Evolutionary conservation across 1,140 invertebrate species (phyloP).

Genomic region (Bombus turneri): DNA sequence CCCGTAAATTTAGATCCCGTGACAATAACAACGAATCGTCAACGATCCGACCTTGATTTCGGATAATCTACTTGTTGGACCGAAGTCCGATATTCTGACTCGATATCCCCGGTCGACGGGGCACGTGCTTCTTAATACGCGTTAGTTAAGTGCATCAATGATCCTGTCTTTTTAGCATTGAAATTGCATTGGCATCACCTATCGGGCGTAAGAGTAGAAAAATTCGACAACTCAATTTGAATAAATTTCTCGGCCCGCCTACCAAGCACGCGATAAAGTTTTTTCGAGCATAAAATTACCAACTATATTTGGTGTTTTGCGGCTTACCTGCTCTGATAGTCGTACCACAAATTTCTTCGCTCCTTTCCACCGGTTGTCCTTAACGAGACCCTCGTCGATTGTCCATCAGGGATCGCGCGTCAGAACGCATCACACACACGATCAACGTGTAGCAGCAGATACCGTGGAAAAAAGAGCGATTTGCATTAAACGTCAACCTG

Average conservation of each 20-base stretch:
- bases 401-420: background rate
- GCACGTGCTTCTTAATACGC: conserved; percentile 26
- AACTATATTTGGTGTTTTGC: conserved; percentile 8
- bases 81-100: conserved; percentile 27
- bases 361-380: background rate
- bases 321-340: conserved; percentile 29
- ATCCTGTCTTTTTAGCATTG: conserved; percentile 1
- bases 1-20: background rate
- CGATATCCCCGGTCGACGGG: background rate
- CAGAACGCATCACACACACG: background rate
- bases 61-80: conserved; percentile 22
- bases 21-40: background rate
- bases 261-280: background rate
- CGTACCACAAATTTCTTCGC: conserved; percentile 6
- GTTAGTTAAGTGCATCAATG: conserved; percentile 26
- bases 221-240: conserved; percentile 49
- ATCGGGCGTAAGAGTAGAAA: background rate
- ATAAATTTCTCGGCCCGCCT: conserved; percentile 41
- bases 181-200: conserved; percentile 32
- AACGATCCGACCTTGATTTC: conserved; percentile 29
- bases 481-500: background rate
- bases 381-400: conserved; percentile 30
- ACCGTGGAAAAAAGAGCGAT: background rate
- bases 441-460: background rate
- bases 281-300: conserved; percentile 36